A percentile compares a stretch with the other conserved stretches of the same genome.
phyloP scores from a whole-genome alignment of 2,888 invertebrate species.

The Congeria kusceri region DNA sequence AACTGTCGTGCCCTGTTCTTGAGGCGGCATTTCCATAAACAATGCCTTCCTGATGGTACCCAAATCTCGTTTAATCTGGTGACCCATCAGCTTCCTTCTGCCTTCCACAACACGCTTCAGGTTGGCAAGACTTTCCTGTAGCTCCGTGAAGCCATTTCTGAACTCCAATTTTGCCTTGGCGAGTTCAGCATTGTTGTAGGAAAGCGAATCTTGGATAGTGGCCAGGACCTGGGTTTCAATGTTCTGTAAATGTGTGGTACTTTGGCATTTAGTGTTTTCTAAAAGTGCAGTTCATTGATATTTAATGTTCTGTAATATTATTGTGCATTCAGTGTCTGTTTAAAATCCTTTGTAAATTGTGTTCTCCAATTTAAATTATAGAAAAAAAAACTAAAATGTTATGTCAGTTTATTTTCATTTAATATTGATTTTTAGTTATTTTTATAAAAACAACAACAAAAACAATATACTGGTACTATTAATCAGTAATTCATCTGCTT shows the following conservation, averaged over 20 bases:
- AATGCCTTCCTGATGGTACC: constrained; percentile 83
- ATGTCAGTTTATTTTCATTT: no score
- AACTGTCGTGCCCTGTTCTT: constrained; percentile 42
- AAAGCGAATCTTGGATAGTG: constrained; percentile 69
- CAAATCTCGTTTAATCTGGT: constrained; percentile 83
- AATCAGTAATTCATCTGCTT: no score
- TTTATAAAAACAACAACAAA: no score
- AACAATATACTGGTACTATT: no score
- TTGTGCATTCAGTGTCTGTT: no score
- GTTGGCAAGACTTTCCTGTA: constrained; percentile 83
- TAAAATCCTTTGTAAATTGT: no score
- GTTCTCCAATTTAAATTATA: no score
- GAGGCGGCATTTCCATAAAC: constrained; percentile 50
- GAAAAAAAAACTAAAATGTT: no score
- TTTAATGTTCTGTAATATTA: no score
- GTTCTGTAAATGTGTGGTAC: constrained; percentile 49
- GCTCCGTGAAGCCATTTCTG: constrained; percentile 83
- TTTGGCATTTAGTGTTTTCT: no score
- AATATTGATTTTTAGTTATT: no score
- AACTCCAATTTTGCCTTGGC: constrained; percentile 81
- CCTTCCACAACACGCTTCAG: constrained; percentile 84
- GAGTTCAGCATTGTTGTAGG: constrained; percentile 77
- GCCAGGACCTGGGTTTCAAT: constrained; percentile 71
- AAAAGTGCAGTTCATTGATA: no score
- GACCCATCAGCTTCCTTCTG: constrained; percentile 81